phyloP scores from a whole-genome alignment of 2,888 invertebrate genomes.

The Brenthis ino region DNA sequence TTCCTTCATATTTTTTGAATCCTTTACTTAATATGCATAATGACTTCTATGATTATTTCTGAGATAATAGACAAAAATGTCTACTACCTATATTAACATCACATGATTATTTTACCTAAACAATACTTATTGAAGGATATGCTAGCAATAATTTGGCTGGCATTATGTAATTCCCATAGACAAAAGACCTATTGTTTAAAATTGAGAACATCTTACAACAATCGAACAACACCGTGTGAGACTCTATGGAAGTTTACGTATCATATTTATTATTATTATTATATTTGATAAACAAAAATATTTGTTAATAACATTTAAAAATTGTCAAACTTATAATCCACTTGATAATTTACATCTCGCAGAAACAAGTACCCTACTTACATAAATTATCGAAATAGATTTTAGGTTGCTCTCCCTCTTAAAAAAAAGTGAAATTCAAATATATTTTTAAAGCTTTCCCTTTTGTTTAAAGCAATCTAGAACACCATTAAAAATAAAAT shows the following conservation, averaged over 20 bases:
- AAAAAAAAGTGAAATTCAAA: slow-evolving; percentile 25
- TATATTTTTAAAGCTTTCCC: slow-evolving; percentile 33
- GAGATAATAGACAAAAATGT: neutral
- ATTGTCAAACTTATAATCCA: no score
- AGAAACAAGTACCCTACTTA: neutral
- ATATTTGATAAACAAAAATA: no score
- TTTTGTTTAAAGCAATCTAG: slow-evolving; percentile 32
- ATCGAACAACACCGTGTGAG: slow-evolving; percentile 1
- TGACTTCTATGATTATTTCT: no score
- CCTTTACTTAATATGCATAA: no score
- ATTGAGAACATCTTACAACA: slow-evolving; percentile 22
- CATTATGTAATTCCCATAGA: slow-evolving; percentile 22
- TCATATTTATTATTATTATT: neutral
- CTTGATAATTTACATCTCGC: no score
- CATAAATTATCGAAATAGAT: slow-evolving; percentile 8
- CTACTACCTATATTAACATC: neutral
- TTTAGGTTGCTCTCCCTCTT: neutral
- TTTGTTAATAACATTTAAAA: no score
- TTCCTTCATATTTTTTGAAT: no score
- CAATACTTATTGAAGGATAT: slow-evolving; percentile 27
- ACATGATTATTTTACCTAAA: slow-evolving; percentile 1
- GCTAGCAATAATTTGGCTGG: slow-evolving; percentile 24
- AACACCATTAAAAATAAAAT: slow-evolving; percentile 51
- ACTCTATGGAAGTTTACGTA: neutral
- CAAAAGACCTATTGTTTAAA: slow-evolving; percentile 31